Conservation (phyloP, 2,888 invertebrate genomes). For the Thecocarcelia acutangulata region DNA sequence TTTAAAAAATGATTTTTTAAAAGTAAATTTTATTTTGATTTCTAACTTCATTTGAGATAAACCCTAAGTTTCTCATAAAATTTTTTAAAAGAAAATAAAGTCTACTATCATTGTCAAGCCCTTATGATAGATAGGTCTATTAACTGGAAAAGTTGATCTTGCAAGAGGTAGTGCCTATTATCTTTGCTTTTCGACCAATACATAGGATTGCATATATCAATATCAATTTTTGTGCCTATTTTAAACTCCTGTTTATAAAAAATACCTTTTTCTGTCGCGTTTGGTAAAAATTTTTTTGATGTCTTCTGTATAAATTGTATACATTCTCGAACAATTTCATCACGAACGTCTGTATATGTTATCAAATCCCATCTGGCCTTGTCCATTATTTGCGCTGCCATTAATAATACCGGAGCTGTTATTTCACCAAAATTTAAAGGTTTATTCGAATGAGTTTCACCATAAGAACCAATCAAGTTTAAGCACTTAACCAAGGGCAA, state of each 20-base stretch:
- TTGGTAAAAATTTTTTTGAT: conserved; percentile 74
- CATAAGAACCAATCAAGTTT: conserved; percentile 71
- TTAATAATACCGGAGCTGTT: conserved; percentile 75
- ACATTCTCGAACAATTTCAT: conserved; percentile 74
- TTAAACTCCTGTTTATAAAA: neutral
- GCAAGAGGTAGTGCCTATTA: too few relatives aligned
- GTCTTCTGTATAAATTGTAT: conserved; percentile 74
- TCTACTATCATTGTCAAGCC: too few relatives aligned
- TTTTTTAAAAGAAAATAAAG: too few relatives aligned
- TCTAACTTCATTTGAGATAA: too few relatives aligned
- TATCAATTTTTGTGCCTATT: too few relatives aligned
- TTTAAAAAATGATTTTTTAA: too few relatives aligned
- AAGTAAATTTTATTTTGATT: too few relatives aligned
- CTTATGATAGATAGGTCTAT: too few relatives aligned
- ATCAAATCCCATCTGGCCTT: conserved; percentile 77
- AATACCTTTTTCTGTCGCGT: conserved; percentile 75
- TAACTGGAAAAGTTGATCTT: too few relatives aligned
- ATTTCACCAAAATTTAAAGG: conserved; percentile 73
- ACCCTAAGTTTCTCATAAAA: too few relatives aligned
- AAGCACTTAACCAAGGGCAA: conserved; percentile 73
- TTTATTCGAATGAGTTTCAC: conserved; percentile 69
- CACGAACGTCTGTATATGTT: conserved; percentile 74
- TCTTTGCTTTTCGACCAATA: too few relatives aligned
- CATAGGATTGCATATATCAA: too few relatives aligned
- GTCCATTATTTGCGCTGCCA: conserved; percentile 76